Conservation (phyloP, 2,113 vertebrate species). For the Paraplagusia blochii region DNA sequence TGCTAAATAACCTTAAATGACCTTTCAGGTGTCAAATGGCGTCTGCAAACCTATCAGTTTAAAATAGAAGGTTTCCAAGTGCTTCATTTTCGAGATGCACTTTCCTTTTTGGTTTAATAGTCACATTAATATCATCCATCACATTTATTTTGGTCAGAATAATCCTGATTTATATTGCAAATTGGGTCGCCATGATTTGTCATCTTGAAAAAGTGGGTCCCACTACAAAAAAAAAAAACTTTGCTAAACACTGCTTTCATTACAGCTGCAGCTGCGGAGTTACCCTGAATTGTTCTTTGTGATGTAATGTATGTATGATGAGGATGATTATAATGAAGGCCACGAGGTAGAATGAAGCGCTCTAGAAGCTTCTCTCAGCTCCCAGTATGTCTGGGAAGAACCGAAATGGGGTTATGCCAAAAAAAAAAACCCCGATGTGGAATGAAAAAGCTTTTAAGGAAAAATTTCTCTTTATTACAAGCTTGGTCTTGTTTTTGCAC, state of each 20-base stretch:
- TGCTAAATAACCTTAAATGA: no score
- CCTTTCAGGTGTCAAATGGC: no score
- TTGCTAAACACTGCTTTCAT: background rate
- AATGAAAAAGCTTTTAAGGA: background rate
- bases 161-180: no score
- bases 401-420: background rate
- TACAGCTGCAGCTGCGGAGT: background rate
- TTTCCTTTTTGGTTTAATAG: no score
- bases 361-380: background rate
- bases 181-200: no score
- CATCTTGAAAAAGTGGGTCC: no score
- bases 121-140: no score
- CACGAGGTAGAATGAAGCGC: background rate
- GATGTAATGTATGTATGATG: background rate
- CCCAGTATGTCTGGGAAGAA: background rate
- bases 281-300: background rate
- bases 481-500: background rate
- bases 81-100: no score
- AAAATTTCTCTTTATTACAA: constrained; percentile 1
- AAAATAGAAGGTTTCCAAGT: no score
- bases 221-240: constrained; percentile 2
- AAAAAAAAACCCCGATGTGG: constrained; percentile 4
- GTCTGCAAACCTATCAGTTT: no score
- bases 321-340: background rate
- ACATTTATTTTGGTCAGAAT: no score